phyloP scores from a whole-genome alignment of 2,797 vertebrate genomes.

The Sebastes diaconus region DNA sequence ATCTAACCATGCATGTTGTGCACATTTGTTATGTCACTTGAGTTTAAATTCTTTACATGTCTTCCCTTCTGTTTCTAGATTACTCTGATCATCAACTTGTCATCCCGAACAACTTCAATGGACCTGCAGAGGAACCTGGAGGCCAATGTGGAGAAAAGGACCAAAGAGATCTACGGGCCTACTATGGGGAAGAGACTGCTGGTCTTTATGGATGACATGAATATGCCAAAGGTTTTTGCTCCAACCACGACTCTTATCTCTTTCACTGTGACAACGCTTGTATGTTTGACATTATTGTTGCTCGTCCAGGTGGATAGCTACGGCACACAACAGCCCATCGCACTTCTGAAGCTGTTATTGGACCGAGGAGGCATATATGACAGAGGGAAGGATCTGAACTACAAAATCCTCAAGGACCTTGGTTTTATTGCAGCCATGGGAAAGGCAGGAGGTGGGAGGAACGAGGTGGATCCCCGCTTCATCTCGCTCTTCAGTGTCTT shows the following conservation, averaged over 20 bases:
- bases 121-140: slow-evolving; percentile 96
- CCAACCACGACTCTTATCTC: background rate
- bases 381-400: slow-evolving; percentile 92
- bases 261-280: background rate
- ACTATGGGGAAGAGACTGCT: slow-evolving; percentile 93
- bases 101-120: slow-evolving; percentile 95
- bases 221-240: slow-evolving; percentile 91
- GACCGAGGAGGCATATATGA: slow-evolving; percentile 92
- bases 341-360: slow-evolving; percentile 92
- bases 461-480: slow-evolving; percentile 94
- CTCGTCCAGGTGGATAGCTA: slow-evolving; percentile 90
- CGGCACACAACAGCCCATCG: slow-evolving; percentile 96
- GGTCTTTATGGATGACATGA: slow-evolving; percentile 97
- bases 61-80: slow-evolving; percentile 76
- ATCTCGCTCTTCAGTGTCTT: slow-evolving; percentile 94
- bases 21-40: background rate
- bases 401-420: slow-evolving; percentile 92
- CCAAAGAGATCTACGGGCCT: slow-evolving; percentile 93
- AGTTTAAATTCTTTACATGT: background rate
- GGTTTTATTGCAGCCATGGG: slow-evolving; percentile 96
- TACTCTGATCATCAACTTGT: slow-evolving; percentile 91
- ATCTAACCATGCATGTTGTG: background rate
- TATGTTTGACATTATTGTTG: slow-evolving; percentile 2
- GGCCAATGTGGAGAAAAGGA: slow-evolving; percentile 93
- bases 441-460: slow-evolving; percentile 94